A percentile compares a stretch with the other conserved stretches of the same genome.
These are phyloP conservation scores for Sinella curviseta DNA, from an alignment of 1,140 invertebrate genomes.

Conservation along the genomic window DNA sequence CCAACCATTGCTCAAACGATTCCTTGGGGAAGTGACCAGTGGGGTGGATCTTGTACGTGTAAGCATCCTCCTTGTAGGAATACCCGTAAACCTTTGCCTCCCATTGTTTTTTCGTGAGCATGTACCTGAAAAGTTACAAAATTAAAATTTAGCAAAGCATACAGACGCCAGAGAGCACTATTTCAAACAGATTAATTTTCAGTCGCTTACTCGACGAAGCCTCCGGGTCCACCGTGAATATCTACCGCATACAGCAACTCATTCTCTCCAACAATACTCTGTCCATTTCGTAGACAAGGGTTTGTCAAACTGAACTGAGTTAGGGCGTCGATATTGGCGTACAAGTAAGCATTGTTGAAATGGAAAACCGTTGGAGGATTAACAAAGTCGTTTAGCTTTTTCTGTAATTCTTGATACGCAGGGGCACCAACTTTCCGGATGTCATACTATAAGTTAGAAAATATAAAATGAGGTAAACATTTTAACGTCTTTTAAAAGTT, in stretches of 20 bases:
- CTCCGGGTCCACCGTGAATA: conserved; percentile 96
- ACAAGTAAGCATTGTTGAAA: conserved; percentile 90
- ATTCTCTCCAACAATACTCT: conserved; percentile 55
- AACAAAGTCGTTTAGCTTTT: not conserved
- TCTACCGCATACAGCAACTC: conserved; percentile 90
- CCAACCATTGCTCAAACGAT: conserved; percentile 91
- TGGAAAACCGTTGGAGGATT: conserved; percentile 12
- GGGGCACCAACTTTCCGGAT: not conserved
- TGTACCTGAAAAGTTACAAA: conserved; percentile 78
- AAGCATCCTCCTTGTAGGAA: conserved; percentile 76
- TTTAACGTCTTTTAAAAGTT: not conserved
- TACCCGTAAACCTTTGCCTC: conserved; percentile 90
- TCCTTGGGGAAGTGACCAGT: conserved; percentile 75
- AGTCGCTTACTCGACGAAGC: conserved; percentile 66
- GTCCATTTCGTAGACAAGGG: conserved; percentile 57
- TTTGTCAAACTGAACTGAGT: conserved; percentile 90
- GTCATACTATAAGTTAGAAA: conserved; percentile 26
- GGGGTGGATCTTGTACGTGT: conserved; percentile 80
- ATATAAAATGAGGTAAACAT: not conserved
- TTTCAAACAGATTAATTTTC: not conserved
- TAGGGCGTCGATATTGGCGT: conserved; percentile 94
- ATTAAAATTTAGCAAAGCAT: not conserved
- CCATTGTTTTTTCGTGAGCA: conserved; percentile 85
- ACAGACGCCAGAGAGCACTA: not conserved
- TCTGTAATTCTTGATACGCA: conserved; percentile 12